These are phyloP conservation scores for Oscheius sp. DNA, from an alignment of 2,888 invertebrate genomes.

Conservation along the genomic window DNA sequence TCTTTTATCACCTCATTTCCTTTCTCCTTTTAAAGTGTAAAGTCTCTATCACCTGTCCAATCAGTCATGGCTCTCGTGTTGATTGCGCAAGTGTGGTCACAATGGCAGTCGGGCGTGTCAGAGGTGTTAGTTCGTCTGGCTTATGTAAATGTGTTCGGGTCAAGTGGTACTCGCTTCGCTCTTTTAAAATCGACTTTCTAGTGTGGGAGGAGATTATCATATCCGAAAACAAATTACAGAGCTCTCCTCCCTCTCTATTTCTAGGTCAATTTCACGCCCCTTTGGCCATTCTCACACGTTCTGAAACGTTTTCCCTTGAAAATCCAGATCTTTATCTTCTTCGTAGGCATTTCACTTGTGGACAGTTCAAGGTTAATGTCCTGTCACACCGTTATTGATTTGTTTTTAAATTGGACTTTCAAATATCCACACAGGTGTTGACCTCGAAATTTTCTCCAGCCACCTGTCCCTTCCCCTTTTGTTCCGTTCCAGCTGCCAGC, in stretches of 20 bases:
- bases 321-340: not conserved
- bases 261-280: not conserved
- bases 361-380: slow-evolving; percentile 22
- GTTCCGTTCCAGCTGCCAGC: not conserved
- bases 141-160: no score
- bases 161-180: no score
- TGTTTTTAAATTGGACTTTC: not conserved
- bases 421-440: not conserved
- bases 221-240: no score
- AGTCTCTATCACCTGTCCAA: no score
- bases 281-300: no score
- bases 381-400: not conserved
- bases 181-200: no score
- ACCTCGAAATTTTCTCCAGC: not conserved
- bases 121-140: no score
- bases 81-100: no score
- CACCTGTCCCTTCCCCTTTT: not conserved
- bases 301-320: not conserved
- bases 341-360: not conserved
- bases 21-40: not conserved
- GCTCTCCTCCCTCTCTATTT: no score
- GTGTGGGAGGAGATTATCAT: no score
- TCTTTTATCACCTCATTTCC: not conserved
- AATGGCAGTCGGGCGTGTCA: no score
- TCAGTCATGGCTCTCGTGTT: no score